Base-by-base conservation (phyloP, 2,888 invertebrate genomes). In the Frankliniella intonsa region DNA sequence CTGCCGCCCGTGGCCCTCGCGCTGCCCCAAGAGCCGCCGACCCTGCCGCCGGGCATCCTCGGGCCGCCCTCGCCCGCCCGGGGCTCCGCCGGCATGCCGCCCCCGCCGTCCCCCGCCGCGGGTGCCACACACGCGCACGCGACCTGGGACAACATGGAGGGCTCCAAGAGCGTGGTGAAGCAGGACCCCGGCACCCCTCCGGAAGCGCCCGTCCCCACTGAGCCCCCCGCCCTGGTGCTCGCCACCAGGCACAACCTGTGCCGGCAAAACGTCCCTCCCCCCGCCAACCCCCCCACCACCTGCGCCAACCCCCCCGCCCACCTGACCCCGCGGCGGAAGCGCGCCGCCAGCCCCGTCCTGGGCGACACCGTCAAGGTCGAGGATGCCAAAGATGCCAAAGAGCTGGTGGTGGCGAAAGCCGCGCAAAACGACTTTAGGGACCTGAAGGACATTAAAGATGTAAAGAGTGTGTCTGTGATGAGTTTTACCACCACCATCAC, bases 11-110 rank as follows among this genome's bases (percentile, higher is more conserved):
- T 89, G 81, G 89, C 89, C 81, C 86, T 89, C 83, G 88, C 88
- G 55, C 86, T 89, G 80, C 89, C 89, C 9, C 84, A 88, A 83
- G 89, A 89, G 84, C 89, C 89, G n/a, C 83, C 84, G 14, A n/a
- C 25, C 22, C 69, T 25, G 69, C 69, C n/a, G 62, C 62, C 62
- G 62, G 19, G n/a, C 19, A n/a, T 17, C 62, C n/a, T 25, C 25
- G n/a, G 69, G 22, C 88, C 88, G 81, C 89, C 69, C 22, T 76
- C 69, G 11, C 69, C 80, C 19, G 80, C 65, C 19, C 19, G 19
- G 62, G 81, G 81, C 19, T 81, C 81, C 22, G 79, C 27, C 80
- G 86, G 86, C n/a, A 83, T 85, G 82, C 84, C 86, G n/a, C 85
- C 85, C n/a, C 85, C 85, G 19, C 84, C 85, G 9, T 83, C 84